Evolutionary conservation across 2,113 vertebrate species (phyloP).

Genomic region (Casuarius casuarius): DNA sequence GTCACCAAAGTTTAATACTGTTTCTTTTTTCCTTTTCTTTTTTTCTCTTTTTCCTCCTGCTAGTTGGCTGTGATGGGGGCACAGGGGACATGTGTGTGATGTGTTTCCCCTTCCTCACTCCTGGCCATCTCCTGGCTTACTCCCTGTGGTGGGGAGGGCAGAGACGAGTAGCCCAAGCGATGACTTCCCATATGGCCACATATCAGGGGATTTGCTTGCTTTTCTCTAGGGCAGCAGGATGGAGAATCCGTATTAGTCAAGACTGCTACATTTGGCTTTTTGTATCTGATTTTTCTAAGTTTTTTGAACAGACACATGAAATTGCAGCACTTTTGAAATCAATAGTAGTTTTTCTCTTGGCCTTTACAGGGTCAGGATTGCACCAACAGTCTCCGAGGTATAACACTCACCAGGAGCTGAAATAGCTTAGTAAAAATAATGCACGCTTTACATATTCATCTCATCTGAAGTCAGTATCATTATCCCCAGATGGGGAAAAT

Average conservation of each 20-base stretch:
- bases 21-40: not conserved
- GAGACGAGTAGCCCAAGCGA: not conserved
- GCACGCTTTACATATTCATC: not conserved
- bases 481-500: not conserved
- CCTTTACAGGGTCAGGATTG: not conserved
- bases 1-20: not conserved
- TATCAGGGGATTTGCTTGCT: not conserved
- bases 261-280: not conserved
- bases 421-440: not conserved
- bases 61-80: not conserved
- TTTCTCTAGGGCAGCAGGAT: not conserved
- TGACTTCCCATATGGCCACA: not conserved
- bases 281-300: not conserved
- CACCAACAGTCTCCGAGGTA: not conserved
- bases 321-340: not conserved
- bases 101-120: not conserved
- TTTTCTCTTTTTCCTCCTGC: not conserved
- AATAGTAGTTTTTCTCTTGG: not conserved
- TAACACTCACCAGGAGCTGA: not conserved
- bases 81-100: not conserved
- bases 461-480: not conserved
- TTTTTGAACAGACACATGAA: not conserved
- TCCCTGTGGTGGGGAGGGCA: not conserved
- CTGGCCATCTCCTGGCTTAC: not conserved
- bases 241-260: not conserved